Base-by-base conservation (phyloP, 2,113 vertebrate species). In the Mustela nigripes region DNA sequence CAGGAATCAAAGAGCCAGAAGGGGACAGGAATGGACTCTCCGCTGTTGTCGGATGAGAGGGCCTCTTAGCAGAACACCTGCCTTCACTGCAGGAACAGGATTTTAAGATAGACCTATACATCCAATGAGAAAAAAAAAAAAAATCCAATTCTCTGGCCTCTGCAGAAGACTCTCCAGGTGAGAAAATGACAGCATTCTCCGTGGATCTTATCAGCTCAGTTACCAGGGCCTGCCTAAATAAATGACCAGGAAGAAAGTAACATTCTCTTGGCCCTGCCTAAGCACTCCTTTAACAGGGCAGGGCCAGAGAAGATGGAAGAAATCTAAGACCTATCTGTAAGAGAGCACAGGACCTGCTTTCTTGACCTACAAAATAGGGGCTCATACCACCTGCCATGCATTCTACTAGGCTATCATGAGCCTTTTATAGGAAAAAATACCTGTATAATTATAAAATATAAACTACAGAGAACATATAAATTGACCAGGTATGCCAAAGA, bases 141-240 rank as follows among this genome's bases (percentile, higher is more conserved):
- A 92, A 28, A 53, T 33, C 6, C 36, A 83, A 90, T 96, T 94
- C 19, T 96, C 94, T 93, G 22, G 26, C 33, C 45, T 74, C 56
- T 94, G 31, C 63, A 94, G 76, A 78, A 95, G 50, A 90, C 48
- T 76, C 78, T 79, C 45, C 31, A 89, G 42, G 81, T 15, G 26
- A 67, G 56, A 86, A 65, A 87, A 67, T 62, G 22, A 15, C 1
- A 69, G 60, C 11, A 15, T 60, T 97, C 56, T 96, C 62, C 65
- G 90, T 87, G 42, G 53, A 50, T 74, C 62, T 98, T 76, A 93
- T 97, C 85, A 93, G 56, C 42, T 88, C 45, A 94, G 73, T 97
- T 58, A 94, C 22, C 50, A 93, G 33, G 22, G 36, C 73, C 56
- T 94, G 42, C 50, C 67, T 88, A 78, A 93, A 50, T 71, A 79